These are phyloP conservation scores for Gobiocypris rarus DNA, from an alignment of 2,113 vertebrate genomes.

Conservation along the genomic window DNA sequence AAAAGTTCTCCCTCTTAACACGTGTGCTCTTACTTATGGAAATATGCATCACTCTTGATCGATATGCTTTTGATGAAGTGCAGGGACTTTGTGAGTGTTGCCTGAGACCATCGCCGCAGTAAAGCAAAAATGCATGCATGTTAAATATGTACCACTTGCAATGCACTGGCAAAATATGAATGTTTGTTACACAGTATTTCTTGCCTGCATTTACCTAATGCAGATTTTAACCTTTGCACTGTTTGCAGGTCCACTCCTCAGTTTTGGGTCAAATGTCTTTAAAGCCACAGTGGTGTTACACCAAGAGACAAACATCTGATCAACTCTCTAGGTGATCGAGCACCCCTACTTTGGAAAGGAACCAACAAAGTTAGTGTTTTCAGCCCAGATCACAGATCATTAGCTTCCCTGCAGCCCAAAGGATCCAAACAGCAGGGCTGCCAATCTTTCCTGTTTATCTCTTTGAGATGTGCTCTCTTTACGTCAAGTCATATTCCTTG, in stretches of 20 bases:
- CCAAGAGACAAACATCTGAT: background rate
- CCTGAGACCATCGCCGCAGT: background rate
- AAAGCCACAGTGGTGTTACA: background rate
- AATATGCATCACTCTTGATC: no score
- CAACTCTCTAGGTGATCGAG: background rate
- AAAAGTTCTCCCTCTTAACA: no score
- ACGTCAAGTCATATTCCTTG: constrained; percentile 17
- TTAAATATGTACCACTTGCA: background rate
- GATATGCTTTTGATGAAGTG: background rate
- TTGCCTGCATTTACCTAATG: background rate
- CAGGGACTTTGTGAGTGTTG: background rate
- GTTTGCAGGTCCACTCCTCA: background rate
- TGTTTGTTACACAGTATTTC: background rate
- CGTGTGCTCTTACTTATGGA: no score
- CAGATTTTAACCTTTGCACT: background rate
- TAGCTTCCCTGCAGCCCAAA: constrained; percentile 29
- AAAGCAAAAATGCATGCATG: background rate
- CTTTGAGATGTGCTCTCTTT: constrained; percentile 34
- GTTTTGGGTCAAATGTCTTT: background rate
- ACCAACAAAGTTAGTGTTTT: background rate
- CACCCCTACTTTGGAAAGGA: background rate
- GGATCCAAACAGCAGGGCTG: constrained; percentile 34
- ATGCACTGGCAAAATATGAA: background rate
- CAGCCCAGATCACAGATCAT: constrained; percentile 12
- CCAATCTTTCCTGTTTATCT: constrained; percentile 17